Percentiles rank a stretch among this genome's conserved stretches.
phyloP scores from a whole-genome alignment of 1,140 invertebrate genomes.

The Drosophila kikkawai region DNA sequence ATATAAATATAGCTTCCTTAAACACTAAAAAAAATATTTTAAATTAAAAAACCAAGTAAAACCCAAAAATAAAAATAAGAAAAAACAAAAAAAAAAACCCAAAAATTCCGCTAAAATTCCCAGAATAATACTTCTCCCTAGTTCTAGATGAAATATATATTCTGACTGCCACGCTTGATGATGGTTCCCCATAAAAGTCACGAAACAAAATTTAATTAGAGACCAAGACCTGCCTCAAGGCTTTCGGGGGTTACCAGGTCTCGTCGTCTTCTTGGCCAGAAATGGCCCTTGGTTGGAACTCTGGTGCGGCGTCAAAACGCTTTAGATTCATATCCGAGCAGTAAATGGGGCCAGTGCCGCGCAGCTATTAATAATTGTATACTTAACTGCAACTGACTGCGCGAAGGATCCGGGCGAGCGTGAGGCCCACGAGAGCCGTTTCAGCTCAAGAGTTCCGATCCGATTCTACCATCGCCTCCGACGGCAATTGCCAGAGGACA shows the following conservation, averaged over 20 bases:
- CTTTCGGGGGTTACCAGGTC: background rate
- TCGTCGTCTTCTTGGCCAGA: background rate
- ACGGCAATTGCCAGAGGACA: conserved; percentile 28
- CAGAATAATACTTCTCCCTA: background rate
- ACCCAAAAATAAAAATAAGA: background rate
- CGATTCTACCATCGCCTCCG: conserved; percentile 56
- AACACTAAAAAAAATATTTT: background rate
- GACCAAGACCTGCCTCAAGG: conserved; percentile 1
- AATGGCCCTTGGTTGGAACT: background rate
- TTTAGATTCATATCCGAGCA: conserved; percentile 16
- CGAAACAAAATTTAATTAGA: conserved; percentile 15
- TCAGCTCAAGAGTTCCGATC: conserved; percentile 72
- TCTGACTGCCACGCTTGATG: background rate
- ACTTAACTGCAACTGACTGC: conserved; percentile 36
- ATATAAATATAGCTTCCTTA: background rate
- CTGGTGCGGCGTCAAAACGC: conserved; percentile 11
- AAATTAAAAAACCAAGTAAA: background rate
- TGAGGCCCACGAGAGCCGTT: conserved; percentile 56
- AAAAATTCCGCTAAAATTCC: too few species aligned
- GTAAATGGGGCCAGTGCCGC: conserved; percentile 31
- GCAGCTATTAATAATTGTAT: conserved; percentile 50
- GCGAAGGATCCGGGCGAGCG: conserved; percentile 9
- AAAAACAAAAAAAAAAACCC: background rate
- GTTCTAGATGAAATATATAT: background rate
- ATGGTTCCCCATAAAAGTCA: conserved; percentile 7